Conservation (phyloP, 2,113 vertebrate genomes). For the Drymodes brunneopygia region DNA sequence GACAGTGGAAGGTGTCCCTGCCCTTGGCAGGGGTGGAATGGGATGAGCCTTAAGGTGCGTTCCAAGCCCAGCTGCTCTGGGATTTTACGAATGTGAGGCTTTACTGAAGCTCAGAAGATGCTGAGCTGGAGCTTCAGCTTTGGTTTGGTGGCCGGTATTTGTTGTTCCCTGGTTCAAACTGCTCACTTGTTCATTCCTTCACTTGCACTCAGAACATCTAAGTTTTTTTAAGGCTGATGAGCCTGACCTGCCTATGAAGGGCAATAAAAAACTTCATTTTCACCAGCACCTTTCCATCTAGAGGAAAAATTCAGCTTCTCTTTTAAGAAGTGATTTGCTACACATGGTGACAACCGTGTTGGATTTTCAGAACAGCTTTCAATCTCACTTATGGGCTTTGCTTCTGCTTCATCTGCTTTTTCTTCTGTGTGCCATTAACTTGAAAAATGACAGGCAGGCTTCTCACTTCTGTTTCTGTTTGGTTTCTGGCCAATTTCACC, state of each 20-base stretch:
- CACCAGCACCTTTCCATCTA: neutral
- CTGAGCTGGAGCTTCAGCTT: neutral
- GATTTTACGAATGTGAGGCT: neutral
- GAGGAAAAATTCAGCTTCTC: neutral
- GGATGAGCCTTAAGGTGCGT: neutral
- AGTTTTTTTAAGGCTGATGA: neutral
- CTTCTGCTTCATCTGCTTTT: neutral
- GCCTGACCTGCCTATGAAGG: neutral
- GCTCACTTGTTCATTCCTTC: neutral
- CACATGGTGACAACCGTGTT: neutral
- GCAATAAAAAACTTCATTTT: neutral
- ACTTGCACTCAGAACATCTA: neutral
- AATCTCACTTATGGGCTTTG: neutral
- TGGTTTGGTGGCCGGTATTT: neutral
- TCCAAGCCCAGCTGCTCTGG: neutral
- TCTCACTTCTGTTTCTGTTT: neutral
- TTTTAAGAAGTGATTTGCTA: neutral
- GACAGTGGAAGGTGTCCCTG: rapidly evolving
- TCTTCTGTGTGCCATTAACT: neutral
- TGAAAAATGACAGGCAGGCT: neutral
- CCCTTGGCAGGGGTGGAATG: neutral
- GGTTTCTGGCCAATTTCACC: neutral
- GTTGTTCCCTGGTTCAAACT: neutral
- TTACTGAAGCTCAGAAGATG: neutral
- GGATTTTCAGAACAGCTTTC: neutral